phyloP scores from a whole-genome alignment of 2,113 vertebrate species.

The Microcebus tavaratra region DNA sequence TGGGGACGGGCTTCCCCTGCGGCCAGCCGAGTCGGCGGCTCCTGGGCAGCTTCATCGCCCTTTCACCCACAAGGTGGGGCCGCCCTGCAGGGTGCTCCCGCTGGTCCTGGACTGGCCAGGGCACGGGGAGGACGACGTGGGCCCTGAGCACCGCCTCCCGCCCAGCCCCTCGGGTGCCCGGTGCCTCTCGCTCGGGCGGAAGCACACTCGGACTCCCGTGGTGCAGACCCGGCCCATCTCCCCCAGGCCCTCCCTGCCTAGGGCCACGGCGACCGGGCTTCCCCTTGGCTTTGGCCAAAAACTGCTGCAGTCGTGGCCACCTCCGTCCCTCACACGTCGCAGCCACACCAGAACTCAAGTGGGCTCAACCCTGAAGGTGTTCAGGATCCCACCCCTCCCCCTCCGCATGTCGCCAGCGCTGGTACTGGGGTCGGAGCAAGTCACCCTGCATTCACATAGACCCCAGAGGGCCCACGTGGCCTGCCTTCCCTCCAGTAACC shows the following conservation, averaged over 20 bases:
- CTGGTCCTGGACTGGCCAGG: background rate
- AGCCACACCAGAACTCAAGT: background rate
- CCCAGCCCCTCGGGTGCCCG: too few species aligned
- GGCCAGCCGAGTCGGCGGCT: background rate
- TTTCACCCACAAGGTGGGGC: background rate
- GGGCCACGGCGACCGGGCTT: too few species aligned
- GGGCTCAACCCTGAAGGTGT: background rate
- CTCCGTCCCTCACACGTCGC: background rate
- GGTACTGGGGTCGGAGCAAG: rapidly evolving
- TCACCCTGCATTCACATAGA: background rate
- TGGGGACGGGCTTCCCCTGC: background rate
- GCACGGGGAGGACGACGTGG: rapidly evolving
- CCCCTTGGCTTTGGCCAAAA: background rate
- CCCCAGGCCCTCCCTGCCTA: background rate
- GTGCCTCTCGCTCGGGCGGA: background rate
- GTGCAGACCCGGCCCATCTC: background rate
- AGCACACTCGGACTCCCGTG: background rate
- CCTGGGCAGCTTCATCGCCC: too few species aligned
- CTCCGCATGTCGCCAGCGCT: background rate
- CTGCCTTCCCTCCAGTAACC: background rate
- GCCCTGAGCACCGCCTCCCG: background rate
- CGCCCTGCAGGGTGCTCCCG: too few species aligned
- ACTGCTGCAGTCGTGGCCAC: background rate
- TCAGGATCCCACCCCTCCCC: background rate
- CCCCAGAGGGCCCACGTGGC: background rate